Evolutionary conservation across 1,140 invertebrate species (phyloP), one percentile per base, ranked within the genome.

Genomic region (Rhopalosiphum maidis): DNA sequence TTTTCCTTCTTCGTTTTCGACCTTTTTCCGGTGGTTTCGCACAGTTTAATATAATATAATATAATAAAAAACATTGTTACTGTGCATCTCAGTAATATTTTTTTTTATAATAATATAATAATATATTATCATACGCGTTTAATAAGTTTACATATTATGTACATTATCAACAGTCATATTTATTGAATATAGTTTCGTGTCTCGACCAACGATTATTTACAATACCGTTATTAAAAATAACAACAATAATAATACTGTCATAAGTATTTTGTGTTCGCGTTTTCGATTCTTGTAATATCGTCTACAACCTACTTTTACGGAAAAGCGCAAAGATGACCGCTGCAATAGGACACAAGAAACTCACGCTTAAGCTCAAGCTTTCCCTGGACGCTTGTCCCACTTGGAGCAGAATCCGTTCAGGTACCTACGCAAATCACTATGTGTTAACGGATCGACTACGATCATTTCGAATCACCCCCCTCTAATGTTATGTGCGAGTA

Each of bases 321-420:
- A 37, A 83, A 83, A 83, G n/a, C 46, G 86, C 43, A 15, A 82
- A 91, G 3, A 93, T 93, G 91, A 85, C 89, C 55, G 91, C 91
- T 21, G 91, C 91, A 18, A 37, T 93, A 4, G 91, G 91, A 86
- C 91, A 93, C 82, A 93, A 93, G 35, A 93, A 93, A 43, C 82
- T 93, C 25, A 86, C 82, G 77, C 23, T 86, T 23, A 93, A 93
- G 48, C 91, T 93, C 48, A 93, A 93, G 37, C 91, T 93, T 2
- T 93, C 91, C 37, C n/a, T 93, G 37, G 91, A 93, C 82, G 46
- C 91, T 23, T 93, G 91, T 46, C 82, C 91, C 46, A 93, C 94
- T 30, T 93, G 91, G 94, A 94, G 91, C 83, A 82, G 94, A 68
- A 93, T 41, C 54, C 85, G 94, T 55, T 94, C 94, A 93, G 91